phyloP scores from a whole-genome alignment of 2,888 invertebrate species.

The Podabrus alpinus region DNA sequence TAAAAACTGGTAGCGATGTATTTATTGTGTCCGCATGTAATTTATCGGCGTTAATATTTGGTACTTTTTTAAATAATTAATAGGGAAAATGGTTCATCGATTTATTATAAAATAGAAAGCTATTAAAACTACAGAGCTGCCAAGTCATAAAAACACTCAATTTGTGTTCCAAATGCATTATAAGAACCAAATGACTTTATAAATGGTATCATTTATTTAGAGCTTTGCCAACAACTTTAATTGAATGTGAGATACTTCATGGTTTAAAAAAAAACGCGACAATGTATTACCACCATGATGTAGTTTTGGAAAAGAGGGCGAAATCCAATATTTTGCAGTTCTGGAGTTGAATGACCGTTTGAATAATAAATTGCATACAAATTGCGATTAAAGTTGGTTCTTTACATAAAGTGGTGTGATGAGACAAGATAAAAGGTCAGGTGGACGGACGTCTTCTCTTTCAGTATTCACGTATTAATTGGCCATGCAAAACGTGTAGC shows the following conservation, averaged over 20 bases:
- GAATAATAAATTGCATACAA: constrained; percentile 10
- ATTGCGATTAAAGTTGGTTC: constrained; percentile 3
- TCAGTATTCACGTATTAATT: constrained; percentile 15
- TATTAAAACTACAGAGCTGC: constrained; percentile 9
- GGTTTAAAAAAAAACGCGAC: not conserved
- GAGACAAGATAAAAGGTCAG: constrained; percentile 13
- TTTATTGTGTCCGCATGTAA: not conserved
- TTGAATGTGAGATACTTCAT: constrained; percentile 22
- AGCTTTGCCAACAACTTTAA: constrained; percentile 29
- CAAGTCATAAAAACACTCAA: constrained; percentile 25
- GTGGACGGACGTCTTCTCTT: constrained; percentile 25
- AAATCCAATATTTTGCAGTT: not conserved
- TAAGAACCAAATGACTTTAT: constrained; percentile 32
- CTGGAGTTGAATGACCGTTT: constrained; percentile 18
- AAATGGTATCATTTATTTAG: constrained; percentile 33
- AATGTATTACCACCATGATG: not conserved
- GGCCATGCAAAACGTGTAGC: constrained; percentile 20
- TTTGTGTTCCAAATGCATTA: constrained; percentile 23
- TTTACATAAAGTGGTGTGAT: constrained; percentile 14
- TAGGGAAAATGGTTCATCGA: not conserved
- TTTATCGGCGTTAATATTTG: not conserved
- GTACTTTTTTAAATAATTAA: not conserved
- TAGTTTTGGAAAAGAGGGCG: not conserved
- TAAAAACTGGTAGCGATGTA: not conserved
- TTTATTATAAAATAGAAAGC: not conserved